Base-by-base conservation (phyloP, 2,113 vertebrate species). In the Cervus canadensis region DNA sequence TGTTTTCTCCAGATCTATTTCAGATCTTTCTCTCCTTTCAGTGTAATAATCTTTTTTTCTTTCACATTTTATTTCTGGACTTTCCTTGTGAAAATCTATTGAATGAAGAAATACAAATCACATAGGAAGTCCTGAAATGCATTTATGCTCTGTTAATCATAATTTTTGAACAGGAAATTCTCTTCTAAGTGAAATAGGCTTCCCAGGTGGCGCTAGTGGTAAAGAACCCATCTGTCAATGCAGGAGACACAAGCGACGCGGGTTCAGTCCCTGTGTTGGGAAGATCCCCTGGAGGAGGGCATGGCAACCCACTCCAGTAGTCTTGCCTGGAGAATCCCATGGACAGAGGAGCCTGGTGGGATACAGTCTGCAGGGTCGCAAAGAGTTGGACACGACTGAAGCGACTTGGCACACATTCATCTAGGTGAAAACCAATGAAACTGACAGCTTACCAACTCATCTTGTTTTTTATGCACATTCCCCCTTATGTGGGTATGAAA, bases 261-360 rank as follows among this genome's bases (percentile, higher is more conserved):
- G 33, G 5, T 23, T 71, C 64, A 71, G 64, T 36, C 9, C 17
- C 19, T 36, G 64, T 0, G 0, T 36, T n/a, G 11, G 17, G 64
- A 71, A 71, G 64, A 36, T 36, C 16, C 64, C 64, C 19, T 3
- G n/a, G 64, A 71, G 64, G 9, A 71, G n/a, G 64, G 64, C 64
- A 71, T 23, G 64, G 17, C 64, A 36, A 4, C 64, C n/a, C 64
- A 23, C n/a, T 71, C n/a, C 64, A 36, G 64, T 9, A 36, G 2
- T 67, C 62, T 21, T 23, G 9, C n/a, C 67, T 71, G 67, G 10
- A 71, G 67, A 40, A 23, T 36, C 19, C 67, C n/a, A 21, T 36
- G 64, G 64, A 21, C n/a, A 71, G 64, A 71, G 19, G 64, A 36
- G 26, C 59, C 59, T 60, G 26, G 26, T 2, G 26, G 57, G 23